These are phyloP conservation scores for Lepidonotus clava DNA, from an alignment of 2,888 invertebrate species.

Conservation along the genomic window DNA sequence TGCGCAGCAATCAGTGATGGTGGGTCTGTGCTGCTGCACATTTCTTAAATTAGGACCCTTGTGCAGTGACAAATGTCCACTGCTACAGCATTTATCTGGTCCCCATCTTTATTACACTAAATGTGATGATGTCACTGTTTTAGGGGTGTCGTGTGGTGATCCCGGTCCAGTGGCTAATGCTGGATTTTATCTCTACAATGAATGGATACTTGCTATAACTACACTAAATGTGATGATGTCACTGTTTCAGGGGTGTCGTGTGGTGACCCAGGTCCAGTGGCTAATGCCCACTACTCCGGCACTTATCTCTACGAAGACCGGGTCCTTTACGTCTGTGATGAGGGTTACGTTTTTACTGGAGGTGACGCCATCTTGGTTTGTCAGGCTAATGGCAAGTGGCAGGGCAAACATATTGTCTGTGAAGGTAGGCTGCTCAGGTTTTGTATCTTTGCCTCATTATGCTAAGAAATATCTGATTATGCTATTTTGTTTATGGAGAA, in stretches of 20 bases:
- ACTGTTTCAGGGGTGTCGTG: conserved; percentile 10
- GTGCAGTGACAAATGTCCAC: background rate
- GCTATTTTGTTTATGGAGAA: too few relatives aligned
- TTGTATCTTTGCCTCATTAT: too few relatives aligned
- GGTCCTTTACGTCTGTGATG: conserved; percentile 30
- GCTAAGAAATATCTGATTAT: too few relatives aligned
- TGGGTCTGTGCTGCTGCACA: too few relatives aligned
- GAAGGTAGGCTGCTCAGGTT: too few relatives aligned
- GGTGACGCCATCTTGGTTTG: conserved; percentile 22
- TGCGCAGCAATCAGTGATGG: too few relatives aligned
- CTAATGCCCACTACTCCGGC: conserved; percentile 12
- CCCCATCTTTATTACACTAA: too few relatives aligned
- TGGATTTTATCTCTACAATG: too few relatives aligned
- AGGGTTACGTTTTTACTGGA: conserved; percentile 23
- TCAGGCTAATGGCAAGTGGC: background rate
- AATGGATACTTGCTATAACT: too few relatives aligned
- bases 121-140: too few relatives aligned
- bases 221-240: background rate
- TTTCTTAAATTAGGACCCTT: too few relatives aligned
- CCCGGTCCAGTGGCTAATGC: background rate
- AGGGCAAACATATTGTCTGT: background rate
- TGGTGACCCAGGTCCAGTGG: background rate
- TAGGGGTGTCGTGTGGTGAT: background rate
- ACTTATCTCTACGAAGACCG: conserved; percentile 5
- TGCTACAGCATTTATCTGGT: too few relatives aligned